phyloP scores from a whole-genome alignment of 2,888 invertebrate genomes.

The Homarus gammarus region DNA sequence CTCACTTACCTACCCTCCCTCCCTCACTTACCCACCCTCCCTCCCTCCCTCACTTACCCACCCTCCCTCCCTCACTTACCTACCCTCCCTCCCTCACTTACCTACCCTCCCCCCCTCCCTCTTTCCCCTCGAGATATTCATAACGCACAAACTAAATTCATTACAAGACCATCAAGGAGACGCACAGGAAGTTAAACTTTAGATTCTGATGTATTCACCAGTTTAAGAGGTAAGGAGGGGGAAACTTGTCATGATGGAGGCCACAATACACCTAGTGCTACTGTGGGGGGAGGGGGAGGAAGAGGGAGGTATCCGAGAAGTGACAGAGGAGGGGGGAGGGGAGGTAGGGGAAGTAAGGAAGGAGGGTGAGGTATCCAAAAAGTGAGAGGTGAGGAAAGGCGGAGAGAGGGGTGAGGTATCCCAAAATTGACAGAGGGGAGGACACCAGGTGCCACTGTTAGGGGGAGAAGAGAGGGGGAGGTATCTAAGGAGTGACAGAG shows the following conservation, averaged over 20 bases:
- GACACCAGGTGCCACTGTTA: no score
- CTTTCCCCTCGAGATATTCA: constrained; percentile 1
- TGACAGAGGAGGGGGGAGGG: no score
- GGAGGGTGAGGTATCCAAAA: no score
- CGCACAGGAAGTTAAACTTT: constrained; percentile 3
- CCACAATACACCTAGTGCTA: no score
- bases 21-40: neutral
- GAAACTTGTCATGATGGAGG: neutral
- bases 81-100: neutral
- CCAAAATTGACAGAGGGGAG: no score
- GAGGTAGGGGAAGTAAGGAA: no score
- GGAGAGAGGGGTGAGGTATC: no score
- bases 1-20: neutral
- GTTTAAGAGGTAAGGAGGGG: constrained; percentile 18
- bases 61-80: neutral
- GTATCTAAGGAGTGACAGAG: no score
- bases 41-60: neutral
- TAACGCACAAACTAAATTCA: constrained; percentile 42
- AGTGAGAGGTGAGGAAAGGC: no score
- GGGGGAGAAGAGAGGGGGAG: no score
- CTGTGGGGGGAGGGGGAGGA: no score
- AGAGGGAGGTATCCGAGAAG: no score
- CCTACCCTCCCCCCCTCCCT: neutral
- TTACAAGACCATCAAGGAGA: constrained; percentile 33
- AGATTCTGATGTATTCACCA: constrained; percentile 21